Base-by-base conservation (phyloP, 2,888 invertebrate genomes). In the Hirtodrosophila duncani region DNA sequence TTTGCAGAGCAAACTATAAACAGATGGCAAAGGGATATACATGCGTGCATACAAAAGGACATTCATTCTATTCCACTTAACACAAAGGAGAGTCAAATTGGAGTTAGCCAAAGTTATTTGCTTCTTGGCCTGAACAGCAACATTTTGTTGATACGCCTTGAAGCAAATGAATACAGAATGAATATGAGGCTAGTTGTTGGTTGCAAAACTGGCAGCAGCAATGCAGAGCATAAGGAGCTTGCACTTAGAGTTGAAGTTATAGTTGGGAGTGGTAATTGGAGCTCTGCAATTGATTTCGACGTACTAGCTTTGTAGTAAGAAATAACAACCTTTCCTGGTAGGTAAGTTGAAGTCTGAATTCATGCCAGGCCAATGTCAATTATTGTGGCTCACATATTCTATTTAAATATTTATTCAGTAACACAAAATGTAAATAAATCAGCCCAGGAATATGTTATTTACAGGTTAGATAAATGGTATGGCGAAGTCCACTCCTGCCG, bases 71-170 rank as follows among this genome's bases (percentile, higher is more conserved):
- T n/a, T n/a, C n/a, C n/a, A n/a, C n/a, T n/a, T n/a, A n/a, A n/a
- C n/a, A n/a, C n/a, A n/a, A n/a, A n/a, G n/a, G n/a, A n/a, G n/a
- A n/a, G n/a, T n/a, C n/a, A n/a, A n/a, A n/a, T n/a, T n/a, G n/a
- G n/a, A n/a, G n/a, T n/a, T n/a, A n/a, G 51, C 60, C 52, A 55
- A 14, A 62, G 63, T 69, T 66, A 74, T 70, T 69, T 69, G 75
- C 57, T 75, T 79, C 60, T 63, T 59, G n/a, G n/a, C 37, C 63
- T 33, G 42, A 37, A 71, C 49, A 67, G 63, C 60, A 56, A 58
- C 62, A 79, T 66, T 46, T 57, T 63, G 69, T 55, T 67, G 70
- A 63, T 56, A 60, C 59, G 71, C 71, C 71, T 53, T 52, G 46
- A 62, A 62, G 55, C 49, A n/a, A n/a, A 58, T 61, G 49, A 14